A percentile compares a stretch with the other conserved stretches of the same genome.
Evolutionary conservation across 2,113 vertebrate species (phyloP).

Genomic region (Coracopsis vasa): DNA sequence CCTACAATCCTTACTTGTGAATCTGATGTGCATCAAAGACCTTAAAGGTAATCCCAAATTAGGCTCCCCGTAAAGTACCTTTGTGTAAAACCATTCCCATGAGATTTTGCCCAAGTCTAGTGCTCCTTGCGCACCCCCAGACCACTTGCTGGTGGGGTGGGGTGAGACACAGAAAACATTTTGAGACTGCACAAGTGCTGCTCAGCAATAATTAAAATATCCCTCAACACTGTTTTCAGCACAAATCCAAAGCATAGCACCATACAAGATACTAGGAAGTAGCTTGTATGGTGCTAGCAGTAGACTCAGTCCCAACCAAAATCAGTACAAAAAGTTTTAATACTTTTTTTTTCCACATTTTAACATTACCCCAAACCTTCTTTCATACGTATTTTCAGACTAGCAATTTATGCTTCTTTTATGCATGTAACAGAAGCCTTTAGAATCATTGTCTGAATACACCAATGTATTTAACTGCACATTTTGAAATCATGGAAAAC

Average conservation of each 20-base stretch:
- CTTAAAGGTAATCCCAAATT: neutral
- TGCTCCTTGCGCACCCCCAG: neutral
- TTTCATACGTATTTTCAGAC: neutral
- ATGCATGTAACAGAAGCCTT: neutral
- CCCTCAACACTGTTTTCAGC: neutral
- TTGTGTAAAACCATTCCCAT: neutral
- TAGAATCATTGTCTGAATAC: neutral
- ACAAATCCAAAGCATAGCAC: neutral
- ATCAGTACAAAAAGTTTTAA: neutral
- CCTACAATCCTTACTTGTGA: neutral
- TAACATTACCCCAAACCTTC: neutral
- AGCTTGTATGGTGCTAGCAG: neutral
- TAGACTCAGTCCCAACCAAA: neutral
- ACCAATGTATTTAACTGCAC: neutral
- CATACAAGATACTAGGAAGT: neutral
- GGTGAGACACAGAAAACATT: neutral
- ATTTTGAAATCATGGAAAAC: neutral
- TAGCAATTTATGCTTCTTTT: neutral
- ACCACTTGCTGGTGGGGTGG: accelerated
- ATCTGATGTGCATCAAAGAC: neutral
- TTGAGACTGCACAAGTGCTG: neutral
- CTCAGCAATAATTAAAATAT: neutral
- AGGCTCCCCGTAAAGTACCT: neutral
- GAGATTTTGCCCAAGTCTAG: neutral
- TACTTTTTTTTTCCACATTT: neutral